phyloP scores from a whole-genome alignment of 2,888 invertebrate species.

The Pristionchus exspectatus region DNA sequence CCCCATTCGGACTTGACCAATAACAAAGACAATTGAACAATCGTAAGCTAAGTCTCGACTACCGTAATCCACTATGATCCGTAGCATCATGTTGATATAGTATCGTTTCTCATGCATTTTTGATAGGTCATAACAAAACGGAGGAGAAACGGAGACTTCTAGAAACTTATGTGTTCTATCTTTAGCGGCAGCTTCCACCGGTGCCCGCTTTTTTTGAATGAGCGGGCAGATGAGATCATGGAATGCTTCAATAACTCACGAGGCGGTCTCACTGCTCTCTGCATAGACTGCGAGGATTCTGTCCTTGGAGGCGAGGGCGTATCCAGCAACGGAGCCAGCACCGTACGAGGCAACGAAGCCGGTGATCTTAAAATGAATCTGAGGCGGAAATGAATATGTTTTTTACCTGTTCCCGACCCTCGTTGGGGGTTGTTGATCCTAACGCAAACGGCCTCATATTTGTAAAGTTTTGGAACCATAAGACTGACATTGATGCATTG shows the following conservation, averaged over 20 bases:
- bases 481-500: too few relatives aligned
- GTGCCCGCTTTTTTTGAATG: too few relatives aligned
- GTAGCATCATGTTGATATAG: too few relatives aligned
- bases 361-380: conserved; percentile 60
- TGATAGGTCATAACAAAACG: too few relatives aligned
- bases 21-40: neutral
- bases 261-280: conserved; percentile 66
- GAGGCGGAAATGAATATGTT: too few relatives aligned
- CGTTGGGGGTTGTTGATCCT: too few relatives aligned
- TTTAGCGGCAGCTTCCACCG: too few relatives aligned
- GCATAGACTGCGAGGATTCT: conserved; percentile 75
- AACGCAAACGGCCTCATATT: too few relatives aligned
- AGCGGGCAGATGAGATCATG: neutral
- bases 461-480: neutral
- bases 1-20: neutral
- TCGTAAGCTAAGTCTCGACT: neutral
- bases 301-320: conserved; percentile 67
- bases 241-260: conserved; percentile 56
- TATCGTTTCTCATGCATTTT: neutral
- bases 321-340: conserved; percentile 68
- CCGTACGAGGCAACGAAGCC: conserved; percentile 66
- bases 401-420: too few relatives aligned
- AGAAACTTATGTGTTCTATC: too few relatives aligned
- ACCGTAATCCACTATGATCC: neutral
- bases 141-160: too few relatives aligned